These are phyloP conservation scores for Cryptotermes secundus DNA, from an alignment of 1,140 invertebrate genomes.

Conservation along the genomic window DNA sequence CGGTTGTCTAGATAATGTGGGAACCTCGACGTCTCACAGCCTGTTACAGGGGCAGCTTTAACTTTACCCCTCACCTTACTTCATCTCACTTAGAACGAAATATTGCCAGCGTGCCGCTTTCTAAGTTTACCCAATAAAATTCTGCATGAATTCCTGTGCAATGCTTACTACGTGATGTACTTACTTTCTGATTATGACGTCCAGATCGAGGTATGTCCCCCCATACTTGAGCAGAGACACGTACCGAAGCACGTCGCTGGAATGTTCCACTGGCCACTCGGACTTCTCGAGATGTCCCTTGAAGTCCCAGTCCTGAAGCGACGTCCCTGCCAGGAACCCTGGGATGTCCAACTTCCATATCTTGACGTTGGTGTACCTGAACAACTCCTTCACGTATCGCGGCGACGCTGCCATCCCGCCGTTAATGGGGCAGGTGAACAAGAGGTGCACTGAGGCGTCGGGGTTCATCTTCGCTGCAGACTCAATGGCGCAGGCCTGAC, in stretches of 20 bases:
- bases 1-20: no score
- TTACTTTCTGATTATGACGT: slow-evolving; percentile 63
- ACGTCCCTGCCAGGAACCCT: slow-evolving; percentile 58
- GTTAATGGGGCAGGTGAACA: slow-evolving; percentile 49
- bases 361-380: background rate
- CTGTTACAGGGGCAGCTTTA: no score
- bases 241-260: slow-evolving; percentile 69
- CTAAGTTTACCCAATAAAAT: no score
- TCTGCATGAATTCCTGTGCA: no score
- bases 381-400: background rate
- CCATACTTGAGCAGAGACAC: slow-evolving; percentile 73
- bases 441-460: slow-evolving; percentile 54
- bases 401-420: background rate
- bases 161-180: background rate
- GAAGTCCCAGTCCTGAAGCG: slow-evolving; percentile 60
- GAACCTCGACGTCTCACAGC: no score
- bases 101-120: no score
- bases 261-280: slow-evolving; percentile 55
- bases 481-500: slow-evolving; percentile 68
- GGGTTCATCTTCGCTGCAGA: slow-evolving; percentile 64
- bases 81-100: no score
- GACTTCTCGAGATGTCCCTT: slow-evolving; percentile 52
- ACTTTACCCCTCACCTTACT: no score
- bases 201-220: slow-evolving; percentile 75
- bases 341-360: background rate